A percentile compares a stretch with the other conserved stretches of the same genome.
These are phyloP conservation scores for Apotomis betuletana DNA, from an alignment of 2,888 invertebrate genomes.

Conservation along the genomic window DNA sequence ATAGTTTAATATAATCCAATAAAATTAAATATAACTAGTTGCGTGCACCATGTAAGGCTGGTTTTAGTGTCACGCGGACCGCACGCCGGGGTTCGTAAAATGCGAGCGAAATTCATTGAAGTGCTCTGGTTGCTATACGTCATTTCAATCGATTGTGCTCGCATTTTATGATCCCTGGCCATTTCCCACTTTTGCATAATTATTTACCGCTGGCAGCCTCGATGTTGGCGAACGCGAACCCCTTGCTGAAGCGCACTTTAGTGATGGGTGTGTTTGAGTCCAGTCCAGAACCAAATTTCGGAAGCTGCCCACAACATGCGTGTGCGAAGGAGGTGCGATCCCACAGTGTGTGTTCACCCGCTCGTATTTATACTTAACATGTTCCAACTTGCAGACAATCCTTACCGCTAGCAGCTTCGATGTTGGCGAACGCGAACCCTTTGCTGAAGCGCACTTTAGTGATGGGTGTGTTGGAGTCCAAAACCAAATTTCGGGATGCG, in stretches of 20 bases:
- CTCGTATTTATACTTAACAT: conserved; percentile 80
- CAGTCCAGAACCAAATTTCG: conserved; percentile 86
- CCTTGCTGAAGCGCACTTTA: conserved; percentile 90
- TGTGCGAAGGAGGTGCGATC: conserved; percentile 91
- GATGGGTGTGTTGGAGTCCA: conserved; percentile 87
- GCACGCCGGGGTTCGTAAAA: no score
- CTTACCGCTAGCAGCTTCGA: conserved; percentile 87
- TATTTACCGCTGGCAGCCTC: conserved; percentile 86
- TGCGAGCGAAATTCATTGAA: no score
- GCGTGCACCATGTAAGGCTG: no score
- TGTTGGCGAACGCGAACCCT: conserved; percentile 91
- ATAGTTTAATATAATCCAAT: no score
- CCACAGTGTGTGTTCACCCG: conserved; percentile 91
- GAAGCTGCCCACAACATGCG: conserved; percentile 89
- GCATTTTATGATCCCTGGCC: no score
- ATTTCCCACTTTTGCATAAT: no score
- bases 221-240: conserved; percentile 90
- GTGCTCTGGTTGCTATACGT: no score
- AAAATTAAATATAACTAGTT: no score
- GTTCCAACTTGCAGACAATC: background rate
- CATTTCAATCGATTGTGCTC: no score
- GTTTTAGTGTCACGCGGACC: no score
- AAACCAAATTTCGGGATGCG: conserved; percentile 87
- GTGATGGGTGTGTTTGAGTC: conserved; percentile 88
- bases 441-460: conserved; percentile 91